Conservation (phyloP, 1,140 invertebrate species). For the Drosophila parabipectinata region DNA sequence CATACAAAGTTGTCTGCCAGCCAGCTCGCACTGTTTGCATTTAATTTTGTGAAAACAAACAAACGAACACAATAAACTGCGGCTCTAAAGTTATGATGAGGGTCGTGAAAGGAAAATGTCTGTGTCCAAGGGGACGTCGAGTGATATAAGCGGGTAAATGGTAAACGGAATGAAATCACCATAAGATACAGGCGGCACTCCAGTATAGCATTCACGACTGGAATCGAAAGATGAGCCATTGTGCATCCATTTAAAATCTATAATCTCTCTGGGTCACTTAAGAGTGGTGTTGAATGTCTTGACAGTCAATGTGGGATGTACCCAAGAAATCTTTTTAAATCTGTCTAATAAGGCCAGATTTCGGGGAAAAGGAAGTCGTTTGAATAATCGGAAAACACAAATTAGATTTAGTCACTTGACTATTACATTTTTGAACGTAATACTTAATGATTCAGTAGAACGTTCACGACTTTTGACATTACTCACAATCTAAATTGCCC, state of each 20-base stretch:
- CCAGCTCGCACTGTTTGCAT: constrained; percentile 28
- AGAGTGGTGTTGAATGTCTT: constrained; percentile 10
- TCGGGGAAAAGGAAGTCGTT: neutral
- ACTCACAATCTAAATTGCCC: constrained; percentile 12
- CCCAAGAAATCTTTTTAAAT: constrained; percentile 13
- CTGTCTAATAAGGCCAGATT: constrained; percentile 25
- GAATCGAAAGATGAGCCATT: constrained; percentile 25
- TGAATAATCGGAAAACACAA: neutral
- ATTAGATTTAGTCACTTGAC: neutral
- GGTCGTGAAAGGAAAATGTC: constrained; percentile 37
- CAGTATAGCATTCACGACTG: constrained; percentile 19
- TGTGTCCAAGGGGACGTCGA: constrained; percentile 12
- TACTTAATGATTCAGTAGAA: constrained; percentile 7
- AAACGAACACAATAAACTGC: constrained; percentile 54
- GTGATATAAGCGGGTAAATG: constrained; percentile 16
- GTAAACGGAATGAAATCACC: constrained; percentile 25
- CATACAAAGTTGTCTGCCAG: constrained; percentile 2
- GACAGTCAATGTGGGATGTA: neutral
- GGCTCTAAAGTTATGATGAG: constrained; percentile 64
- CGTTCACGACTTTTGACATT: constrained; percentile 6
- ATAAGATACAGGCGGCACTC: constrained; percentile 31
- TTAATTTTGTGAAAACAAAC: constrained; percentile 49
- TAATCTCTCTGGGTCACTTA: constrained; percentile 33
- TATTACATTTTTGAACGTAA: neutral
- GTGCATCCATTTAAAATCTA: constrained; percentile 38